Evolutionary conservation across 2,888 invertebrate genomes (phyloP).

Genomic region (Tetragnatha montana): DNA sequence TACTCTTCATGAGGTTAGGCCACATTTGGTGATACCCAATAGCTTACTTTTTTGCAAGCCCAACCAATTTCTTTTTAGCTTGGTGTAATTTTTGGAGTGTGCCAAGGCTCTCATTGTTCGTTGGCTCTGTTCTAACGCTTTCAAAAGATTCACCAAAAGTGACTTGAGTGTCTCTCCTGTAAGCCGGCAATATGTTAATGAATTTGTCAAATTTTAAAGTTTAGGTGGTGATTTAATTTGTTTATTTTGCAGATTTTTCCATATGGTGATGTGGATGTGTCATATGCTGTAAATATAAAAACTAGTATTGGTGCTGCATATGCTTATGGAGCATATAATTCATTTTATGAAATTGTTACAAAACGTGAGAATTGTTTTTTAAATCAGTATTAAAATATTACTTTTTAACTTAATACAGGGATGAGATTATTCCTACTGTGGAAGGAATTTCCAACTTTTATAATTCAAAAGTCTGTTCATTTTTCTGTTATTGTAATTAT

Average conservation of each 20-base stretch:
- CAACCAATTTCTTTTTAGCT: no score
- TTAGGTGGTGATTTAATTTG: no score
- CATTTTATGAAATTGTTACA: constrained; percentile 24
- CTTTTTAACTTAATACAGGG: neutral
- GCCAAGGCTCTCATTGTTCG: no score
- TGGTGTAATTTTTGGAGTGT: no score
- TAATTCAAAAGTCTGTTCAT: neutral
- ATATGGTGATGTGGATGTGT: constrained; percentile 21
- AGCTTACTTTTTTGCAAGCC: no score
- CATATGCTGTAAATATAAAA: constrained; percentile 3
- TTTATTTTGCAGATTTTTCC: constrained; percentile 1
- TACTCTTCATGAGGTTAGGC: no score
- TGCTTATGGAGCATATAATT: constrained; percentile 24
- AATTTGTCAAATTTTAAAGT: no score
- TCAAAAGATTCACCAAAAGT: no score
- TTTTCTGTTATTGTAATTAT: neutral
- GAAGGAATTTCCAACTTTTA: neutral
- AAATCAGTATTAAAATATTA: neutral
- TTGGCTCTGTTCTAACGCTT: no score
- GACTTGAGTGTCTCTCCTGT: no score
- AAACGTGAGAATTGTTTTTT: neutral
- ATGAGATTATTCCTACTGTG: neutral
- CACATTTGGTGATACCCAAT: no score
- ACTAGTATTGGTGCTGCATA: constrained; percentile 35
- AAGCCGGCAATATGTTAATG: no score